phyloP scores from a whole-genome alignment of 2,888 invertebrate species.

The Eupeodes luniger region DNA sequence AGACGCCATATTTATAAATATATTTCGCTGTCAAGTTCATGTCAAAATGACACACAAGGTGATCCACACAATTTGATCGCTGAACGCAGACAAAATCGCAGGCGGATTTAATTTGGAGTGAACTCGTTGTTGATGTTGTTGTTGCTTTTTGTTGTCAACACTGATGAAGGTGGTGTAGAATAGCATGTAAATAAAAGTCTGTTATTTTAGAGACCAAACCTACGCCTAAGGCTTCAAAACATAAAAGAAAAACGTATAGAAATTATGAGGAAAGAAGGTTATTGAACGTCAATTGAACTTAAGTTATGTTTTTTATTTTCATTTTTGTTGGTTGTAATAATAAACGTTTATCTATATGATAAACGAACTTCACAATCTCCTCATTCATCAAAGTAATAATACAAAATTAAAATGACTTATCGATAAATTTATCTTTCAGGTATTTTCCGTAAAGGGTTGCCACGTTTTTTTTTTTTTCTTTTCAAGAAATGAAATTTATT shows the following conservation, averaged over 20 bases:
- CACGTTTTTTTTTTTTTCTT: background rate
- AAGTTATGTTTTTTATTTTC: background rate
- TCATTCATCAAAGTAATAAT: background rate
- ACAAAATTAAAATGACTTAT: background rate
- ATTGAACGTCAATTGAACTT: conserved; percentile 15
- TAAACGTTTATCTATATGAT: background rate
- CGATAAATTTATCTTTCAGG: conserved; percentile 17
- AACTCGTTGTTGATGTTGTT: background rate
- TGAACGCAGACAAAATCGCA: conserved; percentile 61
- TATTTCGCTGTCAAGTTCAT: conserved; percentile 73
- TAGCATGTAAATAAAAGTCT: background rate
- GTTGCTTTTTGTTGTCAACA: background rate
- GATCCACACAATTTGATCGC: conserved; percentile 50
- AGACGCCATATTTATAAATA: conserved; percentile 45
- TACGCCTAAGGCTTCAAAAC: background rate
- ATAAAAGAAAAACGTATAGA: background rate
- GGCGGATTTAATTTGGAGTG: conserved; percentile 64
- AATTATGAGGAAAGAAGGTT: conserved; percentile 12
- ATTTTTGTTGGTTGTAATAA: background rate
- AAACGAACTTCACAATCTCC: background rate
- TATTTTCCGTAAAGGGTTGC: background rate
- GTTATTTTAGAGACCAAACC: conserved; percentile 15
- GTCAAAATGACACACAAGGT: conserved; percentile 70
- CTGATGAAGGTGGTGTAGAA: background rate
- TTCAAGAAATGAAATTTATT: background rate